These are phyloP conservation scores for Sarcophilus harrisii DNA, from an alignment of 2,797 vertebrate species.

Conservation along the genomic window DNA sequence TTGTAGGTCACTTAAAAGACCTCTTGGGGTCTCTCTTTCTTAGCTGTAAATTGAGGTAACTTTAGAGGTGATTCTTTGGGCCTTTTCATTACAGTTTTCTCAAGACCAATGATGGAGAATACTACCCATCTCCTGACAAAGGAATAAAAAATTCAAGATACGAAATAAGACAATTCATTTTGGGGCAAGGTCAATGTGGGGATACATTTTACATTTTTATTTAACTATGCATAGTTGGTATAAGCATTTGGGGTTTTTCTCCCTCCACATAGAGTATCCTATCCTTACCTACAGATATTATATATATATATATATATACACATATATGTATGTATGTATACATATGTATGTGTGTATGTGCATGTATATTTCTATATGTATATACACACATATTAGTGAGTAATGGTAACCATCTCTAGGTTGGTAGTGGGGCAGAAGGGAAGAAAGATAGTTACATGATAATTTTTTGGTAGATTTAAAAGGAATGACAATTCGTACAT, in stretches of 20 bases:
- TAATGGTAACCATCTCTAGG: neutral
- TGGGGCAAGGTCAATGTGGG: neutral
- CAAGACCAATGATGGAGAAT: neutral
- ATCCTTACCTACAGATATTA: too few species aligned
- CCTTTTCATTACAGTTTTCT: neutral
- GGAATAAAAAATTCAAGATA: neutral
- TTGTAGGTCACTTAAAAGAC: neutral
- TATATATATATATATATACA: too few species aligned
- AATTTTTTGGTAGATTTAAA: neutral
- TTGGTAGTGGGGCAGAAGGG: too few species aligned
- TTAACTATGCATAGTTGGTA: neutral
- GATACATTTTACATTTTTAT: neutral
- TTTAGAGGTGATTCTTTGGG: too few species aligned
- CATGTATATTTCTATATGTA: too few species aligned
- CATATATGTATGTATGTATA: accelerated
- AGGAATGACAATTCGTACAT: neutral
- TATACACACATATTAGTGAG: too few species aligned
- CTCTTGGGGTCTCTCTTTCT: neutral
- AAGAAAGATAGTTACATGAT: neutral
- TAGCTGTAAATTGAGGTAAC: neutral
- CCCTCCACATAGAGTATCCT: too few species aligned
- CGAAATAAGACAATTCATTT: neutral
- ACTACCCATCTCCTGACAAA: neutral
- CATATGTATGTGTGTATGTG: accelerated
- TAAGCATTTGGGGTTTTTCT: neutral